Conservation (phyloP, 1,140 invertebrate genomes). For the Subanguina moxae region DNA sequence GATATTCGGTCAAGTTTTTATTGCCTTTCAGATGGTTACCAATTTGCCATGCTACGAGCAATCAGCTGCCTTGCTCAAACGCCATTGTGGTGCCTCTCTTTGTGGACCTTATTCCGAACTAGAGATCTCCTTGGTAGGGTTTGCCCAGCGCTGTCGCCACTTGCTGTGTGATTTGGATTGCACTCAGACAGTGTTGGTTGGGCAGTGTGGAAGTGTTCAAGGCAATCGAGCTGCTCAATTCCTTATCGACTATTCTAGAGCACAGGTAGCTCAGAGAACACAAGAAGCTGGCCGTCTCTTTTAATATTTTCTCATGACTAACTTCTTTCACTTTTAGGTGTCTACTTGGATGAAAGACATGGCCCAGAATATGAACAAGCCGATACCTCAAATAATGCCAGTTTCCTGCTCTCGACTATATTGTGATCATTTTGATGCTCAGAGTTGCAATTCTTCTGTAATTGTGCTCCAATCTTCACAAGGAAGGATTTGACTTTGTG, state of each 20-base stretch:
- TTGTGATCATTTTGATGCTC: slow-evolving; percentile 41
- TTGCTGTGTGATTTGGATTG: slow-evolving; percentile 54
- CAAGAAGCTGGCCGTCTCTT: too few species aligned
- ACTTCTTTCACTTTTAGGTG: slow-evolving; percentile 32
- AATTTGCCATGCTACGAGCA: slow-evolving; percentile 48
- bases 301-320: neutral
- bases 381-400: slow-evolving; percentile 34
- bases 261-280: slow-evolving; percentile 48
- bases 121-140: slow-evolving; percentile 37
- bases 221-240: slow-evolving; percentile 47
- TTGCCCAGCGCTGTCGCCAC: slow-evolving; percentile 48
- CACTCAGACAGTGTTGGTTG: slow-evolving; percentile 40
- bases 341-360: slow-evolving; percentile 41
- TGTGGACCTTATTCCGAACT: slow-evolving; percentile 51
- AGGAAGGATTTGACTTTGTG: neutral
- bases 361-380: slow-evolving; percentile 13
- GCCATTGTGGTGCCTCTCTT: slow-evolving; percentile 45
- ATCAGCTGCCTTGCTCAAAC: slow-evolving; percentile 46
- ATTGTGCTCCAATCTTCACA: neutral
- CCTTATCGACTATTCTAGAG: slow-evolving; percentile 49
- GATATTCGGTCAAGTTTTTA: too few species aligned
- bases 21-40: slow-evolving; percentile 41
- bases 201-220: slow-evolving; percentile 32
- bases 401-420: slow-evolving; percentile 34
- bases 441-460: slow-evolving; percentile 32